These are phyloP conservation scores for Strigamia crassipes DNA, from an alignment of 2,888 invertebrate genomes.

Conservation along the genomic window DNA sequence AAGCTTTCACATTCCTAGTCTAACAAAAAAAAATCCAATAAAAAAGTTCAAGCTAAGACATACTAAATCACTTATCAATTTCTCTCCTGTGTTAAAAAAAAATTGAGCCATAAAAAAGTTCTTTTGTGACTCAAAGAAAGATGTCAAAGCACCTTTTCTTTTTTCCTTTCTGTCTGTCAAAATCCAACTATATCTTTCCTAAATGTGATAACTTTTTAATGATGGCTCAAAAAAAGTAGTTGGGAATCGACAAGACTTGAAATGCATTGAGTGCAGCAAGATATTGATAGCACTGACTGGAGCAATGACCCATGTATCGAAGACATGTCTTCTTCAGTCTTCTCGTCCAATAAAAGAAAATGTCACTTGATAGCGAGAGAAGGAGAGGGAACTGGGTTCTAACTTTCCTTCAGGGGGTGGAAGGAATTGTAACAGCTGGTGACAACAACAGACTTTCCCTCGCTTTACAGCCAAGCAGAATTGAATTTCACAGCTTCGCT, in stretches of 20 bases:
- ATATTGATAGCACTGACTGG: constrained; percentile 17
- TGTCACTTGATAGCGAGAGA: background rate
- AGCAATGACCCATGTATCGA: constrained; percentile 27
- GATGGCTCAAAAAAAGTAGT: background rate
- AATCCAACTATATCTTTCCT: background rate
- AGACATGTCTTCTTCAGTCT: constrained; percentile 12
- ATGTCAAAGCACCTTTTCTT: background rate
- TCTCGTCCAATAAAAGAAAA: constrained; percentile 26
- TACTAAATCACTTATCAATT: too few species aligned
- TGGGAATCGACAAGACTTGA: constrained; percentile 1
- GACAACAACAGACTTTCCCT: constrained; percentile 7
- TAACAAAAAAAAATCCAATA: too few species aligned
- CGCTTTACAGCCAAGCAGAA: background rate
- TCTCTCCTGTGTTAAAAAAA: too few species aligned
- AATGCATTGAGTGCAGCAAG: background rate
- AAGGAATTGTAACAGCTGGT: constrained; percentile 8
- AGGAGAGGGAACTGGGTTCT: background rate
- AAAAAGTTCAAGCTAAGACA: too few species aligned
- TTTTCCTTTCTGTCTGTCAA: background rate
- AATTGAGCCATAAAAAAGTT: too few species aligned
- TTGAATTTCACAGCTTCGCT: constrained; percentile 17
- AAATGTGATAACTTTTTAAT: background rate
- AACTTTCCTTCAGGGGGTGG: constrained; percentile 3
- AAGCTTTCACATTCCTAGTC: too few species aligned
- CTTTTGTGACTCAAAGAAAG: background rate